A percentile compares a stretch with the other conserved stretches of the same genome.
Conservation (phyloP, 2,888 invertebrate genomes). For the Agrilus mali region DNA sequence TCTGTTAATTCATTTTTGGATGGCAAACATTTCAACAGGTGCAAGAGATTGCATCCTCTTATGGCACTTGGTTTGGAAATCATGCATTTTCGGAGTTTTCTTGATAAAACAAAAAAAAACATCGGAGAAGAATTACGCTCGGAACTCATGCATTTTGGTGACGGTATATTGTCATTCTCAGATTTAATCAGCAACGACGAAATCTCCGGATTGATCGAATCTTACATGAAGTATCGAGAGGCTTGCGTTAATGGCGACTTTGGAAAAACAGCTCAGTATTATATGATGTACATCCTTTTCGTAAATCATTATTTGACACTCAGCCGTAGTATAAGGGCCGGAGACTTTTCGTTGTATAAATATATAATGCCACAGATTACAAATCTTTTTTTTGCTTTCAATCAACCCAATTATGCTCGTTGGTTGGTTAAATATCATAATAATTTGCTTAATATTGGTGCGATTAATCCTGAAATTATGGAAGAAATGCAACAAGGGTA, state of each 20-base stretch:
- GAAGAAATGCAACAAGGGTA: constrained; percentile 12
- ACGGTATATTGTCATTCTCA: too few species aligned
- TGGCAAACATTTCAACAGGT: constrained; percentile 21
- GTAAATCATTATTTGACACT: constrained; percentile 13
- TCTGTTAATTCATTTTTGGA: constrained; percentile 16
- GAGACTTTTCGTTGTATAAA: constrained; percentile 15
- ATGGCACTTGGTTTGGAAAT: constrained; percentile 3
- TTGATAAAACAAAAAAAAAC: not conserved
- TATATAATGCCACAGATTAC: constrained; percentile 12
- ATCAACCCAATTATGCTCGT: constrained; percentile 17
- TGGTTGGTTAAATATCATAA: constrained; percentile 10
- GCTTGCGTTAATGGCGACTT: constrained; percentile 6
- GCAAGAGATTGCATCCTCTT: constrained; percentile 17
- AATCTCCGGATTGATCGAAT: too few species aligned
- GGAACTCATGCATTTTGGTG: too few species aligned
- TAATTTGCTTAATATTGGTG: constrained; percentile 9
- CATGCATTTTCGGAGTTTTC: not conserved
- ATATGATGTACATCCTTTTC: constrained; percentile 13
- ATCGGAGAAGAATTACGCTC: not conserved
- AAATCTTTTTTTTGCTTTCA: constrained; percentile 14
- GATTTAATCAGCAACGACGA: too few species aligned
- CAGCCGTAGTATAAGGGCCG: constrained; percentile 14
- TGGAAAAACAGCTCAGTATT: constrained; percentile 20
- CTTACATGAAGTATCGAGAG: too few species aligned
- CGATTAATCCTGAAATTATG: too few species aligned